Percentiles rank a stretch among this genome's conserved stretches.
phyloP scores from a whole-genome alignment of 2,888 invertebrate species.

The Cephus pulcher region DNA sequence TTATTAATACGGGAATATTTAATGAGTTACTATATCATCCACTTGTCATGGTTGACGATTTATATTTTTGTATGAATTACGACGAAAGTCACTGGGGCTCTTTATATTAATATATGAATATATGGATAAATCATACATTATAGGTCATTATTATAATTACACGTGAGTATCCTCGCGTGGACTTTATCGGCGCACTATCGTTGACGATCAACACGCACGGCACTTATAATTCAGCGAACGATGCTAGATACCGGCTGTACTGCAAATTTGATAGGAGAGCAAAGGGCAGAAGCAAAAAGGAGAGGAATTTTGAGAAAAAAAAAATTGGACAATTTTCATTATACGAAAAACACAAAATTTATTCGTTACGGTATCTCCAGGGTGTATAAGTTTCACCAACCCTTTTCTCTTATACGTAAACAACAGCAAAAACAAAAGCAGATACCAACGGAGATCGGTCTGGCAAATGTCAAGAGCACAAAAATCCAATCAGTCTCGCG shows the following conservation, averaged over 20 bases:
- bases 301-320: neutral
- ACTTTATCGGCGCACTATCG: neutral
- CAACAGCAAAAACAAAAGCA: neutral
- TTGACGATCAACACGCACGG: neutral
- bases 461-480: neutral
- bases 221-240: neutral
- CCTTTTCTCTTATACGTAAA: neutral
- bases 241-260: neutral
- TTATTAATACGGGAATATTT: conserved; percentile 28
- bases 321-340: neutral
- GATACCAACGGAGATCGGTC: neutral
- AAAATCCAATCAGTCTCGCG: neutral
- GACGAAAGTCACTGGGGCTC: neutral
- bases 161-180: conserved; percentile 39
- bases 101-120: neutral
- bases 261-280: neutral
- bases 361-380: neutral
- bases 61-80: neutral
- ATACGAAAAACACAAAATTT: neutral
- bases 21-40: neutral
- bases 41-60: neutral
- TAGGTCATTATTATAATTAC: conserved; percentile 54
- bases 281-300: neutral
- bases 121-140: conserved; percentile 50
- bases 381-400: neutral